Conservation (phyloP, 2,113 vertebrate genomes). For the Misgurnus mizolepis region DNA sequence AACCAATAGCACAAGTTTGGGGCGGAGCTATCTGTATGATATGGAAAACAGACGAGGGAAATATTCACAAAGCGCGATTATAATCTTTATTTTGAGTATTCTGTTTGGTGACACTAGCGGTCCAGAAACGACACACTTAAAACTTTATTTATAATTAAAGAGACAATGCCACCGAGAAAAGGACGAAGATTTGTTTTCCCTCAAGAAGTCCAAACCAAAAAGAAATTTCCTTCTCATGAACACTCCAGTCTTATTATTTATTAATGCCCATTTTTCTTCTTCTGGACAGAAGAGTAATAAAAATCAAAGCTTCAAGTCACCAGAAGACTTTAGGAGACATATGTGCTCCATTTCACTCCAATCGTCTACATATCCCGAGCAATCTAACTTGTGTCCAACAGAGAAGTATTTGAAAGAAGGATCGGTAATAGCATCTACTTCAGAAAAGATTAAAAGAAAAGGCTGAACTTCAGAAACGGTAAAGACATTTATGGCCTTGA, state of each 20-base stretch:
- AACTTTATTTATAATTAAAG: no score
- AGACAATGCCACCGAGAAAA: not conserved
- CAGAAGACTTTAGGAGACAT: not conserved
- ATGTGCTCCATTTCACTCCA: slow-evolving; percentile 1
- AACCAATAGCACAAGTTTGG: no score
- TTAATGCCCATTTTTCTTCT: slow-evolving; percentile 16
- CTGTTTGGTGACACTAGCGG: no score
- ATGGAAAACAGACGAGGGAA: no score
- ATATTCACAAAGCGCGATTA: no score
- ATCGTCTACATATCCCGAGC: not conserved
- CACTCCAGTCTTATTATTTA: slow-evolving; percentile 11
- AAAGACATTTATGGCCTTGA: not conserved
- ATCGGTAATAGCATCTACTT: not conserved
- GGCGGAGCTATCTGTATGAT: no score
- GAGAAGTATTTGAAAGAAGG: not conserved
- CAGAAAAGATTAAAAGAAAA: not conserved
- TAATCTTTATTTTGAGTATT: no score
- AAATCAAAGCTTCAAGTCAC: not conserved
- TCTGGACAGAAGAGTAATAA: slow-evolving; percentile 18
- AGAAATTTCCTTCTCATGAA: slow-evolving; percentile 11
- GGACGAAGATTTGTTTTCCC: not conserved
- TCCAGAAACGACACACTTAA: no score
- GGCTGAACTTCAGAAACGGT: not conserved
- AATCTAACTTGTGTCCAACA: not conserved
- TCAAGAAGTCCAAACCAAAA: not conserved